These are phyloP conservation scores for Protophormia terraenovae DNA, from an alignment of 2,888 invertebrate species.

Conservation along the genomic window DNA sequence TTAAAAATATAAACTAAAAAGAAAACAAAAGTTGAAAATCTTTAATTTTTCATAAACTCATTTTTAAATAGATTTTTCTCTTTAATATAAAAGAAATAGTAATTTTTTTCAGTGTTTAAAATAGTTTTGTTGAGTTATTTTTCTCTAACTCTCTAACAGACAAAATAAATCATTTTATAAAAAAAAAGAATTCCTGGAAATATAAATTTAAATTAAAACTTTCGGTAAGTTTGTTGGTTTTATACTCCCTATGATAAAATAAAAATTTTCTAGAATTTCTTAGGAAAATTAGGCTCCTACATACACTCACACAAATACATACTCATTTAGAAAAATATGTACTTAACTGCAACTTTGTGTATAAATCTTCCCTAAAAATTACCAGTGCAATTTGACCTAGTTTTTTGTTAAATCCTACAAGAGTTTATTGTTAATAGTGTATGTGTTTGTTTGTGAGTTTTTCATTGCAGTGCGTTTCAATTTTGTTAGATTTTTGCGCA, in stretches of 20 bases:
- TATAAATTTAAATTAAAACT: conserved; percentile 25
- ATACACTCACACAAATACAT: not conserved
- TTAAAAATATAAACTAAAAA: not conserved
- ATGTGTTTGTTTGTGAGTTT: not conserved
- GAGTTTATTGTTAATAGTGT: no score
- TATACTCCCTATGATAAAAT: not conserved
- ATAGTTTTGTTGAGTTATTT: not conserved
- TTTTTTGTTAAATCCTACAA: no score
- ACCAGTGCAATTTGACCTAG: conserved; percentile 65
- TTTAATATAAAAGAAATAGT: no score
- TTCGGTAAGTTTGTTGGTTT: conserved; percentile 27
- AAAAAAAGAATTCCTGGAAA: conserved; percentile 11
- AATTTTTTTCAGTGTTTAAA: conserved; percentile 31
- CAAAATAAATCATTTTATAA: not conserved
- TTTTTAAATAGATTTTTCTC: conserved; percentile 10
- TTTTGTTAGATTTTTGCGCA: conserved; percentile 59
- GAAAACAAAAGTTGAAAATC: not conserved
- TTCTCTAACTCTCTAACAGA: not conserved
- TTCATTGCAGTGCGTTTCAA: conserved; percentile 23
- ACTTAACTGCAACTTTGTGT: conserved; percentile 32
- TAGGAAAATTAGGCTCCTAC: not conserved
- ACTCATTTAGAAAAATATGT: no score
- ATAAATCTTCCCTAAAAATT: conserved; percentile 23
- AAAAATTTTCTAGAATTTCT: not conserved
- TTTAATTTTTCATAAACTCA: conserved; percentile 23